Percentiles rank a stretch among this genome's conserved stretches.
These are phyloP conservation scores for Axis porcinus DNA, from an alignment of 2,113 vertebrate species.

Conservation along the genomic window DNA sequence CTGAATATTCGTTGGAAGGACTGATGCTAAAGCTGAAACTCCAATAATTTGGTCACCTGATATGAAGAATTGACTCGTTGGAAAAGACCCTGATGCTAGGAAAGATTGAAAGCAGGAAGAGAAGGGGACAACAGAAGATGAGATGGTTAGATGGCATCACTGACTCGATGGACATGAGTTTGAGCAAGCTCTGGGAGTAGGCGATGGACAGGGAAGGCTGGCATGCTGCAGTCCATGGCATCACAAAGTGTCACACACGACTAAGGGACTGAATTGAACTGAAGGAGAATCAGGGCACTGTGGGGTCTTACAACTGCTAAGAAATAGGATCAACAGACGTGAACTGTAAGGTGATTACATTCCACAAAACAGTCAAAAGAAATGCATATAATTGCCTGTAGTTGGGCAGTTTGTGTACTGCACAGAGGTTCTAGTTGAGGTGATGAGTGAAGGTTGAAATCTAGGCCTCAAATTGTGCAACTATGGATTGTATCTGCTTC, in stretches of 20 bases:
- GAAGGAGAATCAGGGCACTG: not conserved
- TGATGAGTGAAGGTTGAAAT: not conserved
- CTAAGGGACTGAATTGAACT: not conserved
- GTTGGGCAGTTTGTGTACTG: not conserved
- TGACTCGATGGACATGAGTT: not conserved
- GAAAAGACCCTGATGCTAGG: not conserved
- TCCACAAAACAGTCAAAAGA: not conserved
- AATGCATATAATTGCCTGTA: not conserved
- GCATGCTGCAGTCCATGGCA: accelerated
- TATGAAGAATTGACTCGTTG: not conserved
- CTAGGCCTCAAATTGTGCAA: accelerated
- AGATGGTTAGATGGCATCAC: not conserved
- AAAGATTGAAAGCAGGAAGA: not conserved
- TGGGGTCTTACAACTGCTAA: not conserved
- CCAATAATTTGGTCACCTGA: not conserved
- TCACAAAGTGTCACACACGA: not conserved
- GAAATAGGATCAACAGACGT: not conserved
- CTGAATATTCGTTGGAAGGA: not conserved
- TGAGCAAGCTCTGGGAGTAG: not conserved
- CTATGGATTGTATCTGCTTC: not conserved
- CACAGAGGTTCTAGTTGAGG: not conserved
- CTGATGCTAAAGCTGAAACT: not conserved
- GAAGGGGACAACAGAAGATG: not conserved
- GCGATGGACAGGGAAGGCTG: not conserved
- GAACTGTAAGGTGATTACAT: not conserved